Base-by-base conservation (phyloP, 2,797 vertebrate species). In the Cyclopterus lumpus region DNA sequence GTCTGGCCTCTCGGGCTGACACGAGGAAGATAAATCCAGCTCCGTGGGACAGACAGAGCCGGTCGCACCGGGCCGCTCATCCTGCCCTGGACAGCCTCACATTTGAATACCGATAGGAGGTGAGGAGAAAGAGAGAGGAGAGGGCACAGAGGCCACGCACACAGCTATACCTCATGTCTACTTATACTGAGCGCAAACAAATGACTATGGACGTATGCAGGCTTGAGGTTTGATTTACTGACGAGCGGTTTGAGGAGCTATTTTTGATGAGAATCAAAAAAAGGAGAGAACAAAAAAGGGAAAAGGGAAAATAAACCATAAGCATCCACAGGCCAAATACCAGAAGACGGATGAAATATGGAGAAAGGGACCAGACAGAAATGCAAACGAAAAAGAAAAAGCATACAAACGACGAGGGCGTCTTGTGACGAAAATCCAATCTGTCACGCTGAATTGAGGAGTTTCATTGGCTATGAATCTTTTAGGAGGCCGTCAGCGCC, bases 381-480 rank as follows among this genome's bases (percentile, higher is more conserved):
- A 77, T n/a, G 73, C 24, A 83, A 79, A 86, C 34, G 70, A 36
- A 9, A 36, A 38, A 40, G 40, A 38, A 61, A 32, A 79, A 60
- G 57, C 60, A 68, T 15, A 53, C 72, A 78, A 77, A 86, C 82
- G 85, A 66, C 53, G 49, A 32, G 80, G 62, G 55, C 7, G 7
- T 79, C 77, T 73, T 24, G 54, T 73, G 80, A 86, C 46, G 75
- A 92, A 86, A 90, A 89, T 83, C 71, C 77, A 86, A 92, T 92
- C 87, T 30, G 90, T 91, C 84, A 77, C 55, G 60, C 75, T 68
- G 85, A 79, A 77, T 71, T 22, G 73, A 83, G 75, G 59, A 46
- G 71, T 91, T 91, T 89, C 84, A 80, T 65, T 78, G 86, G 81
- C 85, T 81, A 89, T 92, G 80, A 92, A 93, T 92, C 65, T 92